phyloP scores from a whole-genome alignment of 2,797 vertebrate genomes.

The Anguilla pacifica region DNA sequence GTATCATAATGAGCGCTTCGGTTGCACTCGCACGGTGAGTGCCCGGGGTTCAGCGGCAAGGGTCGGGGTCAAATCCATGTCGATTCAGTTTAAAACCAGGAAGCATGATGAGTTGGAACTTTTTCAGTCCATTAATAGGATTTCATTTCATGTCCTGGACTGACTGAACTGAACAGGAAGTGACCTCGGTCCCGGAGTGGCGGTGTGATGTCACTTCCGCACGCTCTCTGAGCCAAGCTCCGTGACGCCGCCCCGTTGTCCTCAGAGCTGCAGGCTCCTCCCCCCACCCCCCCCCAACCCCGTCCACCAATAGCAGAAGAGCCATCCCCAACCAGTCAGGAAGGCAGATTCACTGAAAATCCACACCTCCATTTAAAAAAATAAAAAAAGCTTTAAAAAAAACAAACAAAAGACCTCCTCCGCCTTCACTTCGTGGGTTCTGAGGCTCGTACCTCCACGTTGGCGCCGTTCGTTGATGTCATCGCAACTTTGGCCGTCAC shows the following conservation, averaged over 20 bases:
- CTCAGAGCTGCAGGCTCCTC: neutral
- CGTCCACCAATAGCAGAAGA: neutral
- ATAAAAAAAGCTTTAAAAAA: neutral
- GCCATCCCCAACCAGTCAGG: too few relatives aligned
- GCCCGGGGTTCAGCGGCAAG: too few relatives aligned
- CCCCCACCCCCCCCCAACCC: neutral
- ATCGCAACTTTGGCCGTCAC: neutral
- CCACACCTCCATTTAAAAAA: neutral
- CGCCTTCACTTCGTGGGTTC: neutral
- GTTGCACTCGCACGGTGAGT: neutral
- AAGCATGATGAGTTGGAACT: too few relatives aligned
- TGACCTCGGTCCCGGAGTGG: neutral
- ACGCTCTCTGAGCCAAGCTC: neutral
- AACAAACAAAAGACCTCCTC: neutral
- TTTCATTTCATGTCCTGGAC: neutral
- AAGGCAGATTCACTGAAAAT: neutral
- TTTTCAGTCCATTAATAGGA: neutral
- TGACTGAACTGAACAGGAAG: neutral
- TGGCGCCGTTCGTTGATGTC: too few relatives aligned
- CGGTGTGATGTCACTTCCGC: conserved; percentile 8
- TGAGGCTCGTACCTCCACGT: neutral
- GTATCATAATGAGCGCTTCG: neutral
- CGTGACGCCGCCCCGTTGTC: too few relatives aligned
- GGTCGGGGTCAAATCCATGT: too few relatives aligned
- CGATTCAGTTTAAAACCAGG: too few relatives aligned